These are phyloP conservation scores for Balaenoptera acutorostrata DNA, from an alignment of 2,113 vertebrate genomes.

Conservation along the genomic window DNA sequence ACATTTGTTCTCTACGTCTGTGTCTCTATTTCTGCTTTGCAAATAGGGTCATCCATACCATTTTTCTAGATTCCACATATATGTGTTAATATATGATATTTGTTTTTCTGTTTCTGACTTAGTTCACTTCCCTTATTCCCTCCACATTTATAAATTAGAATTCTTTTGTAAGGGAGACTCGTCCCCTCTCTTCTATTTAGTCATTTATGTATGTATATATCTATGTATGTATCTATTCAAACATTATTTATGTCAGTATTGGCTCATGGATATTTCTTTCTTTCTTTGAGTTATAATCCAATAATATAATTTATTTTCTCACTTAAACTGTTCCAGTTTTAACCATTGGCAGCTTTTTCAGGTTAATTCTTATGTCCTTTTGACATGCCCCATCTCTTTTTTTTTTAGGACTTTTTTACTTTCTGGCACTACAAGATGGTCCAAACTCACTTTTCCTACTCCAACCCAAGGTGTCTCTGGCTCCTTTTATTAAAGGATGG, in stretches of 20 bases:
- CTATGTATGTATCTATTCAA: neutral
- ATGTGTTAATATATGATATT: too few relatives aligned
- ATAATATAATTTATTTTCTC: constrained; percentile 13
- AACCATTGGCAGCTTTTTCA: neutral
- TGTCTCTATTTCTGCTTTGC: too few relatives aligned
- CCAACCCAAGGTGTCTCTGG: neutral
- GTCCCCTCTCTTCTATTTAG: neutral
- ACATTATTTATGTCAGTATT: neutral
- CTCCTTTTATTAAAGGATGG: neutral
- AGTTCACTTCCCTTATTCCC: neutral
- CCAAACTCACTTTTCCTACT: neutral
- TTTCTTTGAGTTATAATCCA: neutral
- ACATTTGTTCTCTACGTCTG: too few relatives aligned
- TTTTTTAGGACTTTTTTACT: neutral
- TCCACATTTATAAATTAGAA: neutral
- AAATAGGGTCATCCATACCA: too few relatives aligned
- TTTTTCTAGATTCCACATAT: too few relatives aligned
- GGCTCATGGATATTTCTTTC: neutral
- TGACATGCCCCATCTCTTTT: neutral
- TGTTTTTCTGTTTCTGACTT: too few relatives aligned
- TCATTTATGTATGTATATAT: neutral
- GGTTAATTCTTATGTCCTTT: neutral
- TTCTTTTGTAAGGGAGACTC: neutral
- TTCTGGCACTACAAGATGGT: neutral
- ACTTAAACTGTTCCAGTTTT: neutral